Conservation (phyloP, 1,140 invertebrate species). For the Drosophila melanica region DNA sequence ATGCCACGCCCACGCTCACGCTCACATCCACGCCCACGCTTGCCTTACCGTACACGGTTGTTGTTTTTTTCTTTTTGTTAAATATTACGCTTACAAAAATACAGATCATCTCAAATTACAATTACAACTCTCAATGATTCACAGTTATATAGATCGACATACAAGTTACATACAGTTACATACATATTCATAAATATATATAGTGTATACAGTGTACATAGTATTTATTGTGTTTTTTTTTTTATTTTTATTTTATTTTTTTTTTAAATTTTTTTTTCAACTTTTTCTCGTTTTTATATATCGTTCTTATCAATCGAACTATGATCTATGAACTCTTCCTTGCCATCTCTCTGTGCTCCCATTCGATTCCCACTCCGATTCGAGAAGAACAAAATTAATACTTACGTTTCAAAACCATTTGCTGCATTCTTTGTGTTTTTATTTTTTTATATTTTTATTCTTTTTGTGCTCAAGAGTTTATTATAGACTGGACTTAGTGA, state of each 20-base stretch:
- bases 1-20: conserved; percentile 24
- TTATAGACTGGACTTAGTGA: conserved; percentile 26
- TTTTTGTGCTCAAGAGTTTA: conserved; percentile 32
- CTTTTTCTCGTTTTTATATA: conserved; percentile 1
- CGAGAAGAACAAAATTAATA: conserved; percentile 19
- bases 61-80: too few species aligned
- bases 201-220: conserved; percentile 45
- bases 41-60: conserved; percentile 40
- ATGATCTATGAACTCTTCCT: conserved; percentile 6
- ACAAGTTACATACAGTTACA: conserved; percentile 51
- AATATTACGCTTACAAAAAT: conserved; percentile 81
- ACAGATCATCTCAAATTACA: conserved; percentile 78
- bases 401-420: conserved; percentile 20
- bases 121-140: conserved; percentile 70
- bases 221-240: conserved; percentile 29
- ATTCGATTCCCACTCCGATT: conserved; percentile 3
- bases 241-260: conserved; percentile 4
- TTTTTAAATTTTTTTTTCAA: not conserved
- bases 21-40: not conserved
- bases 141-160: conserved; percentile 66
- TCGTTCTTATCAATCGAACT: conserved; percentile 29
- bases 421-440: conserved; percentile 4
- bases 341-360: not conserved
- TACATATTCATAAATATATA: conserved; percentile 50
- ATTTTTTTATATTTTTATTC: too few species aligned